Conservation (phyloP, 2,113 vertebrate genomes). For the Apteryx mantelli region DNA sequence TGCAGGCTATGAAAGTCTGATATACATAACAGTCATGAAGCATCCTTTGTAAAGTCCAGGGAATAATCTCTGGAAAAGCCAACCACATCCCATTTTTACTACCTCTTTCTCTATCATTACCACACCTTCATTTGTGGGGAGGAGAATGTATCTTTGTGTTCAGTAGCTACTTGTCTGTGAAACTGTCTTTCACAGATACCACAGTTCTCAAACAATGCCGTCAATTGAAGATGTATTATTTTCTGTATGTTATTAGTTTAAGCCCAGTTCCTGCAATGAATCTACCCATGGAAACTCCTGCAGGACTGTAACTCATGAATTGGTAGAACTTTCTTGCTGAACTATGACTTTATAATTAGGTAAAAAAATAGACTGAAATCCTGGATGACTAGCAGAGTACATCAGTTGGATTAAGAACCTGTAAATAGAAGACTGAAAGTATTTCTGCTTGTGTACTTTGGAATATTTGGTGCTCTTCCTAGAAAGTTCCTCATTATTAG, state of each 20-base stretch:
- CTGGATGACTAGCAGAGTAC: background rate
- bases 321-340: background rate
- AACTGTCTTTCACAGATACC: background rate
- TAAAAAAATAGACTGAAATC: background rate
- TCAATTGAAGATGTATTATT: background rate
- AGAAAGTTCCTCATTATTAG: background rate
- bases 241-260: background rate
- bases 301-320: background rate
- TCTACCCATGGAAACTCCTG: background rate
- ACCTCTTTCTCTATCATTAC: background rate
- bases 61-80: background rate
- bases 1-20: background rate
- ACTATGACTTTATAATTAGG: background rate
- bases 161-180: background rate
- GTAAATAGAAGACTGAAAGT: background rate
- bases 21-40: background rate
- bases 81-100: background rate
- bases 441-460: background rate
- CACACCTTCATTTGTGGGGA: background rate
- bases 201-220: background rate
- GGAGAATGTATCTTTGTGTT: background rate
- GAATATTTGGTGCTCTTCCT: conserved; percentile 2
- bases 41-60: background rate
- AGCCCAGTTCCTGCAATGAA: background rate
- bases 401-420: background rate